Base-by-base conservation (phyloP, 2,113 vertebrate species). In the Tragelaphus imberbis region DNA sequence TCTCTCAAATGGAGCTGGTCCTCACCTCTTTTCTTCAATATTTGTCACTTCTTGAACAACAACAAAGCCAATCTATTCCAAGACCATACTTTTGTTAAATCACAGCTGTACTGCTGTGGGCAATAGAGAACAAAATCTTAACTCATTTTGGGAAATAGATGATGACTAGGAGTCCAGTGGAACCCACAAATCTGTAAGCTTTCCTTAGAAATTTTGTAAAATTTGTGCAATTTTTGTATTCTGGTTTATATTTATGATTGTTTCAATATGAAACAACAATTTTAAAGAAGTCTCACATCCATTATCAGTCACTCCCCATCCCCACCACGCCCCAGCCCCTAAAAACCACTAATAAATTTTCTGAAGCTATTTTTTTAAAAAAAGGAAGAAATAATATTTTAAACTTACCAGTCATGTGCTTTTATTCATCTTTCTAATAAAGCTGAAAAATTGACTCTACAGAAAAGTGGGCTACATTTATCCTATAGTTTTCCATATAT, bases 351-450 rank as follows among this genome's bases (percentile, higher is more conserved):
- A 59, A 44, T 59, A 44, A 59, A 49, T 9, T 55, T 88, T 28
- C 63, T 71, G 47, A 28, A 53, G 33, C 49, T 28, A 27, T 51
- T 77, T 77, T 75, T 68, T 65, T 71, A 0, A 1, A 17, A n/a
- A 47, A 27, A 51, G 13, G 27, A 59, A 44, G 44, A 96, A 95
- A 95, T 13, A 85, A 55, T 4, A 68, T 68, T 36, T 11, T 79
- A 75, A 81, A 51, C 27, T 75, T 63, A 47, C 15, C 71, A 27
- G 5, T 16, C 47, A 56, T n/a, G 40, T 15, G 84, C 2, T 59
- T 81, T 97, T 93, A 68, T 79, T 90, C 55, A 58, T 88, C 47
- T 94, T 96, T 90, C 53, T 6, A 84, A 75, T 59, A 80, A 90
- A 90, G 86, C 65, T 88, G 47, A 81, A 97, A 94, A 77, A 80